Conservation (phyloP, 2,888 invertebrate genomes). For the Mimumesa dahlbomi region DNA sequence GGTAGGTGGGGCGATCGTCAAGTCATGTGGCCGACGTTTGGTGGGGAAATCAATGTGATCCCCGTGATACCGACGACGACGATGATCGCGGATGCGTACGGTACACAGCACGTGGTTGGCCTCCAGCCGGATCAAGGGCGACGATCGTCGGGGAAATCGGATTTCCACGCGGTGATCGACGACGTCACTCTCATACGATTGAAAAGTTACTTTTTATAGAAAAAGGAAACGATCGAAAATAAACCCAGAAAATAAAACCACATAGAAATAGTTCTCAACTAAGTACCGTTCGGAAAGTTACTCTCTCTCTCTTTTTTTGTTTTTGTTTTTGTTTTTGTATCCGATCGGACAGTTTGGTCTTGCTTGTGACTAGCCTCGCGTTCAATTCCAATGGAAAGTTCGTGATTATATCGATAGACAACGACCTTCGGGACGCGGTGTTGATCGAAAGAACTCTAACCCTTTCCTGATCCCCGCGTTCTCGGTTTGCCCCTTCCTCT, state of each 20-base stretch:
- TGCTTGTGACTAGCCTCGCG: too few relatives aligned
- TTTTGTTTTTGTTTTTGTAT: too few relatives aligned
- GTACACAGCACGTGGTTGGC: slow-evolving; percentile 33
- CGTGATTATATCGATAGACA: slow-evolving; percentile 13
- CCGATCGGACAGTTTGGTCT: too few relatives aligned
- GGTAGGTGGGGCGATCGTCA: slow-evolving; percentile 59
- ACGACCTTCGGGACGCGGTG: slow-evolving; percentile 25
- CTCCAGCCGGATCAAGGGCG: slow-evolving; percentile 26
- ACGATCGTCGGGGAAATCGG: slow-evolving; percentile 5
- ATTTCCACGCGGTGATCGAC: slow-evolving; percentile 2
- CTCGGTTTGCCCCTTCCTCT: not conserved
- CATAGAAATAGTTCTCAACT: too few relatives aligned
- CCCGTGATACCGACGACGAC: slow-evolving; percentile 32
- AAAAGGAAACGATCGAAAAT: too few relatives aligned
- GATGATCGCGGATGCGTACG: slow-evolving; percentile 23
- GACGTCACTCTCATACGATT: too few relatives aligned
- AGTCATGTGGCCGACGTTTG: slow-evolving; percentile 57
- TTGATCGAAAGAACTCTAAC: not conserved
- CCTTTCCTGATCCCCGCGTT: not conserved
- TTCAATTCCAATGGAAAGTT: slow-evolving; percentile 9
- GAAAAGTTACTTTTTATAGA: too few relatives aligned
- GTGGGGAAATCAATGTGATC: slow-evolving; percentile 45
- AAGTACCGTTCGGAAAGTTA: too few relatives aligned
- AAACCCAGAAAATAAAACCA: too few relatives aligned
- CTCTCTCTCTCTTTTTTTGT: too few relatives aligned